Evolutionary conservation across 1,140 invertebrate species (phyloP), one percentile per base, ranked within the genome.

Genomic region (Micrasema longulum): DNA sequence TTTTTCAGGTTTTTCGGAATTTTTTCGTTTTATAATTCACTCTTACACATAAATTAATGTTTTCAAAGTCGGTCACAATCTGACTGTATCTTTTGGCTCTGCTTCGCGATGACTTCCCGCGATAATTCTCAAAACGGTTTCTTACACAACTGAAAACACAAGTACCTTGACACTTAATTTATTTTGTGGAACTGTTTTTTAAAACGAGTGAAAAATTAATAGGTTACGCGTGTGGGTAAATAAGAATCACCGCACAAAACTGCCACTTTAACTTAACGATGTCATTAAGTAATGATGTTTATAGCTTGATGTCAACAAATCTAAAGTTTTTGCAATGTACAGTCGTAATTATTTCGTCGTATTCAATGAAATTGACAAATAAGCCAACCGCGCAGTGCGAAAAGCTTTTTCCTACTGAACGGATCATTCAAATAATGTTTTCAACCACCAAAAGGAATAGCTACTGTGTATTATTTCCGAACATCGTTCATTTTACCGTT

Each of bases 41-140:
- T 0, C 9, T 60, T 60, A 60, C 4, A n/a, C 12, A n/a, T n/a
- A 12, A 7, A 9, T 20, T 5, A 5, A 31, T 60, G 35, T 3
- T 7, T 41, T 22, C 7, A 41, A 41, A 3, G 45, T 64, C 26
- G 11, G 4, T 26, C 41, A 64, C 43, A 45, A 48, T 64, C 43
- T 45, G 14, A 1, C 31, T 11, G 9, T 38, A 63, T 64, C 43
- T 64, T 23, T 48, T 64, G 60, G 43, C 60, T 64, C 60, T 18
- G 22, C 60, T 60, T 38, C 16, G 16, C 9, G 22, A 41, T 60
- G 12, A 60, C 7, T 43, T 16, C 2, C 2, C 47, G 20, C n/a
- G 9, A 20, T 20, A 48, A 22, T 48, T 48, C 20, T 48, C 2
- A 48, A 48, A 22, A 22, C 47, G 20, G 2, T 11, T 9, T 48